Percentiles rank a stretch among this genome's conserved stretches.
These are phyloP conservation scores for Neria commutata DNA, from an alignment of 2,888 invertebrate genomes.

Conservation along the genomic window DNA sequence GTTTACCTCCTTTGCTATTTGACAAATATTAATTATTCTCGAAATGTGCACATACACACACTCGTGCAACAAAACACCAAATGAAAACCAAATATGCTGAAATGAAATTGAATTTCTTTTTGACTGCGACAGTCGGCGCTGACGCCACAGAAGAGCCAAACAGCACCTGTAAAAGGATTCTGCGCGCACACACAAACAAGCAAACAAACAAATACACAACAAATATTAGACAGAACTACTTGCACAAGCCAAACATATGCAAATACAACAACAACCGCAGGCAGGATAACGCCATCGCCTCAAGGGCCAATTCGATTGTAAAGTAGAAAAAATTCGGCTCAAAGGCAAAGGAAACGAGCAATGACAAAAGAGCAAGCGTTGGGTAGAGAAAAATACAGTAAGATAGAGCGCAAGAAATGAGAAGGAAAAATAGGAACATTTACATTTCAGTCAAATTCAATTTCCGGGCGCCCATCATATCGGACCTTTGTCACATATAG, in stretches of 20 bases:
- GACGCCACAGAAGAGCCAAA: conserved; percentile 2
- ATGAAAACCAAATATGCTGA: conserved; percentile 16
- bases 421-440: conserved; percentile 9
- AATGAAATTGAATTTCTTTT: conserved; percentile 26
- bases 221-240: not conserved
- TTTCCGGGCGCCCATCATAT: conserved; percentile 29
- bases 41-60: conserved; percentile 18
- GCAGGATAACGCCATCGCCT: not conserved
- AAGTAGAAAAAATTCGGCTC: conserved; percentile 1
- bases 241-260: not conserved
- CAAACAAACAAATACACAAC: conserved; percentile 7
- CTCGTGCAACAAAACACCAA: conserved; percentile 3
- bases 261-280: not conserved
- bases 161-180: not conserved
- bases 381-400: not conserved
- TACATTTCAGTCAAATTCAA: conserved; percentile 30
- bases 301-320: not conserved
- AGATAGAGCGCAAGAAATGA: not conserved
- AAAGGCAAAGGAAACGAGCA: conserved; percentile 28
- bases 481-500: too few relatives aligned
- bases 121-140: too few relatives aligned
- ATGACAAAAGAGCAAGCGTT: too few relatives aligned
- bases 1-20: not conserved
- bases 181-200: conserved; percentile 11
- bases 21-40: conserved; percentile 16